Evolutionary conservation across 2,888 invertebrate species (phyloP).

Genomic region (Apamea crenata): DNA sequence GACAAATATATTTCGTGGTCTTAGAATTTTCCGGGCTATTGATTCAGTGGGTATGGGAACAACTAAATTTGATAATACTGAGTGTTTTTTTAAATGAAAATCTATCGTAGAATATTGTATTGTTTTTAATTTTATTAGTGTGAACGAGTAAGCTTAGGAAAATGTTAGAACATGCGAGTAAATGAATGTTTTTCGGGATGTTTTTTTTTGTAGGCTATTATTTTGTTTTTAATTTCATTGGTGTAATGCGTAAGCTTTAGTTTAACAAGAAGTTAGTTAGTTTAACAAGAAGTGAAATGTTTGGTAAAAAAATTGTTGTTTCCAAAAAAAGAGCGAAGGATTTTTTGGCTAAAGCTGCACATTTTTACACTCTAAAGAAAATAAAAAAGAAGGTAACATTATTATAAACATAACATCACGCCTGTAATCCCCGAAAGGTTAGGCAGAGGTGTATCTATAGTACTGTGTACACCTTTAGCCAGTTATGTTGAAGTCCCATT

Average conservation of each 20-base stretch:
- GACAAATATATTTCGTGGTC: slow-evolving; percentile 13
- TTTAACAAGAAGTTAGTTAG: not conserved
- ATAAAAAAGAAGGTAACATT: not conserved
- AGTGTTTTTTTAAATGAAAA: not conserved
- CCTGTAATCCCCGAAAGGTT: not conserved
- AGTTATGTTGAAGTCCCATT: too few species aligned
- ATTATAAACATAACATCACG: not conserved
- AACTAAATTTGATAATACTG: slow-evolving; percentile 5
- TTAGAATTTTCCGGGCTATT: slow-evolving; percentile 38
- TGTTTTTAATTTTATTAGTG: not conserved
- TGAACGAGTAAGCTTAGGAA: not conserved
- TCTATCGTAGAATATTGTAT: not conserved
- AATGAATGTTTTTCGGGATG: not conserved
- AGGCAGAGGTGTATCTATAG: not conserved
- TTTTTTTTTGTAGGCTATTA: not conserved
- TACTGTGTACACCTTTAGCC: not conserved
- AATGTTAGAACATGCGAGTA: not conserved
- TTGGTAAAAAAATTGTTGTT: not conserved
- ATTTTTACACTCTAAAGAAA: not conserved
- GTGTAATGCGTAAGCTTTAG: too few species aligned
- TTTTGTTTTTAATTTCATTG: not conserved
- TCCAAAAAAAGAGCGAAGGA: not conserved
- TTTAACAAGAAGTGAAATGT: not conserved
- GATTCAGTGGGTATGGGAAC: slow-evolving; percentile 6
- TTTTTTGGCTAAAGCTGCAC: not conserved